These are phyloP conservation scores for Megaleporinus macrocephalus DNA, from an alignment of 2,113 vertebrate genomes.

Conservation along the genomic window DNA sequence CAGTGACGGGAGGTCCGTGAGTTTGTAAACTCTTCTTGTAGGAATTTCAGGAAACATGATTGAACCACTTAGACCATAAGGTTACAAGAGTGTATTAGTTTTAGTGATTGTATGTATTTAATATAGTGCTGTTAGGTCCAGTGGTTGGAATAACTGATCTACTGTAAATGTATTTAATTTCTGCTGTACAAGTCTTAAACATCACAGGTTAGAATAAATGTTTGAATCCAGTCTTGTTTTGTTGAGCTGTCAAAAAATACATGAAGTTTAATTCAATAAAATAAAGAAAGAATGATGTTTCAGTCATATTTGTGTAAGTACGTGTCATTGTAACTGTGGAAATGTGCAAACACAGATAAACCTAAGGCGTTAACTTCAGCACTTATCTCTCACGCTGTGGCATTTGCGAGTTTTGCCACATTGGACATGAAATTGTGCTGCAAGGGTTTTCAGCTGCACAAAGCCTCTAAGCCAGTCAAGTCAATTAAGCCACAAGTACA, in stretches of 20 bases:
- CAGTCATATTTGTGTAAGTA: background rate
- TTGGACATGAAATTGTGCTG: background rate
- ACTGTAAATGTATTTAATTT: background rate
- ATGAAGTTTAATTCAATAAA: background rate
- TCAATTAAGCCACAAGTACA: background rate
- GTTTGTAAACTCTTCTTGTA: background rate
- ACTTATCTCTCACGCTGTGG: constrained; percentile 9
- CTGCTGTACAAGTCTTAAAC: background rate
- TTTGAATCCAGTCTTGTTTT: background rate
- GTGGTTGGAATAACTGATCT: background rate
- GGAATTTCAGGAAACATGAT: background rate
- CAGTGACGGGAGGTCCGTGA: background rate
- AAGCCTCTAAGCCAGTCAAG: background rate
- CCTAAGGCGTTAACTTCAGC: background rate
- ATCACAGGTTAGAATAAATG: background rate
- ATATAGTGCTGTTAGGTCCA: background rate
- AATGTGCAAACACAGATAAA: constrained; percentile 24
- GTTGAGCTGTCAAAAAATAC: background rate
- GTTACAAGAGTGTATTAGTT: background rate
- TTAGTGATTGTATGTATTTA: constrained; percentile 7
- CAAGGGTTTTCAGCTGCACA: background rate
- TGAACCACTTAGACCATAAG: background rate
- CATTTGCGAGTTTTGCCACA: background rate
- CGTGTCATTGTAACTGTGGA: constrained; percentile 1
- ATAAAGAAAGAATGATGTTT: background rate